Base-by-base conservation (phyloP, 2,888 invertebrate genomes). In the Temnothorax ravouxi region DNA sequence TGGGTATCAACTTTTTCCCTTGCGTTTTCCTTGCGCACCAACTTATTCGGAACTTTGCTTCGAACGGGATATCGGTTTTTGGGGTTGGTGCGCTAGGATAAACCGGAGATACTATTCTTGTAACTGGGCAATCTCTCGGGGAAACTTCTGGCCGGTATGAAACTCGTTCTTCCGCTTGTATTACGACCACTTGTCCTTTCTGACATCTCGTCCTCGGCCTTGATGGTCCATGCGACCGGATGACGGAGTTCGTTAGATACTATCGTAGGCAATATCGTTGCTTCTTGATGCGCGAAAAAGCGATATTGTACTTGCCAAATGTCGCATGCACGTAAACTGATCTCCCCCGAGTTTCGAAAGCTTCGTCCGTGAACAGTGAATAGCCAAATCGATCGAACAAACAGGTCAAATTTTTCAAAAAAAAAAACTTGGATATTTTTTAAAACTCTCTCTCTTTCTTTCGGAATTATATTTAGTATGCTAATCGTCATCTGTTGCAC, bases 21-120 rank as follows among this genome's bases (percentile, higher is more conserved):
- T 13, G 34, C 77, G 21, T 67, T 71, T 79, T 79, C 47, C n/a
- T 52, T 38, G 21, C 47, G 59, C 59, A 15, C 59, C 38, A 61
- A 80, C 47, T 80, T 80, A 71, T 80, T 80, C 71, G 34, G 47
- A 80, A 80, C 79, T 80, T 80, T 38, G 34, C 59, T 38, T 38
- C 47, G 71, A 38, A 69, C 18, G 59, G 38, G 79, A 80, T 80
- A 80, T 80, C 79, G 79, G 79, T 38, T 80, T 80, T 71, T 25
- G 56, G 59, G 44, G 59, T 13, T 50, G 56, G 34, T 56, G 71
- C 59, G 71, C 59, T 69, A 47, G 71, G 69, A 79, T 79, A 79
- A 71, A 79, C 71, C 71, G 79, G 79, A 79, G 56, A 21, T 79
- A 79, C 59, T 79, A 79, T 79, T 79, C 79, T 71, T 59, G 79